These are phyloP conservation scores for Myrmophylax atrothorax DNA, from an alignment of 2,113 vertebrate species.

Conservation along the genomic window DNA sequence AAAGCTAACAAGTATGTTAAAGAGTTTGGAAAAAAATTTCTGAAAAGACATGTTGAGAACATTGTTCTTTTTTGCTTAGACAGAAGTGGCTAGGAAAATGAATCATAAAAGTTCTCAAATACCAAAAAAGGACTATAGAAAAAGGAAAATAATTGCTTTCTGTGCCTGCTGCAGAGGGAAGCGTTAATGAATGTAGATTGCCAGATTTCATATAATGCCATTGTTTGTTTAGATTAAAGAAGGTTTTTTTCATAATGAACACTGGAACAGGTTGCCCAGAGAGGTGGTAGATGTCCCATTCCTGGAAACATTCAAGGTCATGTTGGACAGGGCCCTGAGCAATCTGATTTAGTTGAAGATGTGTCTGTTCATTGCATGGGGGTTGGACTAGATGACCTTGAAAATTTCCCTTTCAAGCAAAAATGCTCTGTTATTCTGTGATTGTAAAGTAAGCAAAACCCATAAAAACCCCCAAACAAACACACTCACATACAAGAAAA, in stretches of 20 bases:
- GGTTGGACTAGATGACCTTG: neutral
- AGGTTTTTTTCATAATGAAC: neutral
- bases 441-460: neutral
- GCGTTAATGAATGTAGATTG: neutral
- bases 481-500: neutral
- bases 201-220: neutral
- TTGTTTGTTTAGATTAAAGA: neutral
- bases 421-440: neutral
- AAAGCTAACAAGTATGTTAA: neutral
- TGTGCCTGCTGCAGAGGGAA: neutral
- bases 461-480: neutral
- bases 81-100: neutral
- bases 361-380: neutral
- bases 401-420: neutral
- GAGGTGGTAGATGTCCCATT: neutral
- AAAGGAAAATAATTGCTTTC: neutral
- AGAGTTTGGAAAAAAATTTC: neutral
- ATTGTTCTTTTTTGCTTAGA: neutral
- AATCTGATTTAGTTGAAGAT: neutral
- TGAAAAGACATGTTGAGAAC: neutral
- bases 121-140: neutral
- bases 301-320: neutral
- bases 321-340: neutral
- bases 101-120: neutral
- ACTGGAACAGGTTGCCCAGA: neutral